phyloP scores from a whole-genome alignment of 2,113 vertebrate species.

The Dendropsophus ebraccatus region DNA sequence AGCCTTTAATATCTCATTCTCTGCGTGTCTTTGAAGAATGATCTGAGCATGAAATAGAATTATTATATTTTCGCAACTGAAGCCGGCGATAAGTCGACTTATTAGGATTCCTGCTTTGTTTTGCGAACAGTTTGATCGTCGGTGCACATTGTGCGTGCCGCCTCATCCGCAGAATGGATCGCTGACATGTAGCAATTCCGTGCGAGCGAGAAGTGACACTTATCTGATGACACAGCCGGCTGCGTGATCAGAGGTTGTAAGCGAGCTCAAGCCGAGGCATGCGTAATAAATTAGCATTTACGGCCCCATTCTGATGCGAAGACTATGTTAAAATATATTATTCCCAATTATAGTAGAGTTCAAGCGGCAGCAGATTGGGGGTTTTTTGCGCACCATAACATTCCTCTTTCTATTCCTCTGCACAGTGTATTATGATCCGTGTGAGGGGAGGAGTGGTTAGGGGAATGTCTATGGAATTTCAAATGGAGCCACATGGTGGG shows the following conservation, averaged over 20 bases:
- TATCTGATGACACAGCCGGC: constrained; percentile 30
- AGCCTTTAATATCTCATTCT: constrained; percentile 56
- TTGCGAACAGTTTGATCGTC: constrained; percentile 30
- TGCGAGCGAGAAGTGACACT: constrained; percentile 1
- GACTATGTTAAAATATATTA: not conserved
- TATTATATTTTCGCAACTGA: constrained; percentile 43
- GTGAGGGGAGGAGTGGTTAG: not conserved
- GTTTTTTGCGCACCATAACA: not conserved
- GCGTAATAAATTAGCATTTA: constrained; percentile 6
- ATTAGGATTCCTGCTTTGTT: constrained; percentile 51
- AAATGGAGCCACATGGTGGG: not conserved
- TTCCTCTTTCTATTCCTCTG: not conserved
- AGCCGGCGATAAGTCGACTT: constrained; percentile 46
- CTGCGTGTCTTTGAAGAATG: constrained; percentile 53
- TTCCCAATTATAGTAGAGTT: not conserved
- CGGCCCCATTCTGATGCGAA: not conserved
- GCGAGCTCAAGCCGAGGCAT: not conserved
- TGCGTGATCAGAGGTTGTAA: constrained; percentile 30
- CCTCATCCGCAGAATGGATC: not conserved
- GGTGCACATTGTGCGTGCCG: not conserved
- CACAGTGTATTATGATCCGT: not conserved
- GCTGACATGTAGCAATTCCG: constrained; percentile 1
- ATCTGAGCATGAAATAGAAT: constrained; percentile 58
- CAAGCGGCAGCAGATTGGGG: not conserved
- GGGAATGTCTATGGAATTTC: not conserved